Base-by-base conservation (phyloP, 2,113 vertebrate species). In the Corythoichthys intestinalis region DNA sequence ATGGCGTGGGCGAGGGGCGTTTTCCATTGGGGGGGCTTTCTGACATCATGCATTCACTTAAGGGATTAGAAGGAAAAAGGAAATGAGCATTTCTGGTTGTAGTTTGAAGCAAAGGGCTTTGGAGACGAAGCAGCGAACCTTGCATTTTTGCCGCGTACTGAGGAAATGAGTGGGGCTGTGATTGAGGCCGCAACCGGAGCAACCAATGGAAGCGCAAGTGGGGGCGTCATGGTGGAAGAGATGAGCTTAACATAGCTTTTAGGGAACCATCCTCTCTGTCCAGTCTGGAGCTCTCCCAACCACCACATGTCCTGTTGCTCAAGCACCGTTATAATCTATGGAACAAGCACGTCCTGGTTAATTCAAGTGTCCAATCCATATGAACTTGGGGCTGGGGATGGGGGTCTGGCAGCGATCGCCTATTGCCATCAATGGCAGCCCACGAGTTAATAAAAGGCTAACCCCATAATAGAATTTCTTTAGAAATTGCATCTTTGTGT, bases 291-390 rank as follows among this genome's bases (percentile, higher is more conserved):
- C 87, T 99, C 97, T 62, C 97, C 97, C 75, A 99, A 94, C 97
- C 97, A 99, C 97, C 97, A 99, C 97, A 99, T 99, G 83, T 99
- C 97, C 88, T 99, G 97, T 89, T 99, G 97, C 80, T 99, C 97
- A 87, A 99, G 85, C 69, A 99, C 97, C 0, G 96, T 97, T 81
- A 99, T 98, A 50, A 97, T 88, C 89, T 90, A 67, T 1, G 4
- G 0, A 66, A 7, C 61, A 64, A 1, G 1, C 2, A 41, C 0
- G 15, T 49, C 63, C 2, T 8, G 13, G 8, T 48, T 2, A 7
- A n/a, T 28, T 41, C 2, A 34, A 34, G 8, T 4, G 41, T 44
- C 4, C 4, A 44, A 44, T 44, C 41, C 41, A 44, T 3, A 7
- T 4, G 41, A 41, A 41, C 41, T 8, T 1, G 6, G 41, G 41